phyloP scores from a whole-genome alignment of 2,888 invertebrate genomes.

The Bombyx huttoni region DNA sequence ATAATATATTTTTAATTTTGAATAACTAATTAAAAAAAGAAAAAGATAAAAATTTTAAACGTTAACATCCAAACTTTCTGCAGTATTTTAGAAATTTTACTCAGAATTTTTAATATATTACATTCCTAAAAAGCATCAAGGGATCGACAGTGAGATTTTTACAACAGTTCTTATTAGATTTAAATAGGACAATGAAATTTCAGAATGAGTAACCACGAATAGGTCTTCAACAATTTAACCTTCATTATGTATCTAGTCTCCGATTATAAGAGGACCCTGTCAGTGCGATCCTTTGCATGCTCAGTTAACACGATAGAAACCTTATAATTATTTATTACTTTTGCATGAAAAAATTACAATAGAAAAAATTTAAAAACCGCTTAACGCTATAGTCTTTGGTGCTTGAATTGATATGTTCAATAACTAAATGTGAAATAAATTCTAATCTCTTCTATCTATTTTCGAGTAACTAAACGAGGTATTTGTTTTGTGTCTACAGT shows the following conservation, averaged over 20 bases:
- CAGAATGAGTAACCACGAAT: background rate
- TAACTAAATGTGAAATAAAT: slow-evolving; percentile 64
- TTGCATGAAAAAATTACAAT: slow-evolving; percentile 45
- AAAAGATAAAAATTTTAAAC: slow-evolving; percentile 28
- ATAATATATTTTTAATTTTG: slow-evolving; percentile 11
- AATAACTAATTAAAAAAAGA: slow-evolving; percentile 29
- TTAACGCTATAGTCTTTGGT: slow-evolving; percentile 67
- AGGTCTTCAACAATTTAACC: background rate
- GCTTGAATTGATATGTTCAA: slow-evolving; percentile 69
- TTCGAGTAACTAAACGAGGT: slow-evolving; percentile 67
- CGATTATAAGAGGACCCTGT: slow-evolving; percentile 25
- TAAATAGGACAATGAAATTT: background rate
- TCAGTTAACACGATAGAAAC: slow-evolving; percentile 18
- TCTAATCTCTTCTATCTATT: slow-evolving; percentile 59
- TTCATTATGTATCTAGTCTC: slow-evolving; percentile 14
- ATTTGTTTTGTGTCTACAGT: slow-evolving; percentile 64
- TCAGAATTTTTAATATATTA: slow-evolving; percentile 42
- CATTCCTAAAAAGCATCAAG: slow-evolving; percentile 49
- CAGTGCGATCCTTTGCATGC: slow-evolving; percentile 12
- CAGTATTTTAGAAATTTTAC: slow-evolving; percentile 29
- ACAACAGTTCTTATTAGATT: background rate
- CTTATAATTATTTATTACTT: slow-evolving; percentile 20
- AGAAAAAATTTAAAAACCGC: slow-evolving; percentile 48
- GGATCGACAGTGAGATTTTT: slow-evolving; percentile 28
- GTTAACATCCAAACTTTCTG: slow-evolving; percentile 42